phyloP scores from a whole-genome alignment of 2,888 invertebrate genomes.

The Frankliniella intonsa region DNA sequence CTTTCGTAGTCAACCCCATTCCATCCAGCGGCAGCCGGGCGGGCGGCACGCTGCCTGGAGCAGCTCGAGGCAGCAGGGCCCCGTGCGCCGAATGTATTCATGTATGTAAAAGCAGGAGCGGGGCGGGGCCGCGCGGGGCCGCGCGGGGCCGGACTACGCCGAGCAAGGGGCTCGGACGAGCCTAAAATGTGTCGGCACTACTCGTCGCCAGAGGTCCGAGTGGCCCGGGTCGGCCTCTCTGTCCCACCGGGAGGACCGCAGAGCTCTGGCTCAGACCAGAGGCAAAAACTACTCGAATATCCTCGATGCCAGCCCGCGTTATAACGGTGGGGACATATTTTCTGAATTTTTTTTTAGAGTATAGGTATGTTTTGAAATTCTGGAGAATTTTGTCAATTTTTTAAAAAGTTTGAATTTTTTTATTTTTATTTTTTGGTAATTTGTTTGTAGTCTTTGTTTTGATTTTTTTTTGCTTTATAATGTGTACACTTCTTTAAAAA shows the following conservation, averaged over 20 bases:
- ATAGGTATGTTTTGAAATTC: too few relatives aligned
- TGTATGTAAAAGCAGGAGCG: slow-evolving; percentile 6
- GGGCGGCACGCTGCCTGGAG: neutral
- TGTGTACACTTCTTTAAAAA: too few relatives aligned
- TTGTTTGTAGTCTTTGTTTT: neutral
- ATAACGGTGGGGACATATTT: too few relatives aligned
- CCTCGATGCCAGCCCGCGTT: too few relatives aligned
- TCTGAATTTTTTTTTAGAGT: too few relatives aligned
- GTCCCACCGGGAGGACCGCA: too few relatives aligned
- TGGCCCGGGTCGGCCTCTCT: neutral
- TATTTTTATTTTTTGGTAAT: neutral
- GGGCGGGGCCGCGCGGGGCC: neutral
- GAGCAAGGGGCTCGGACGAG: neutral
- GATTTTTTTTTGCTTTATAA: too few relatives aligned
- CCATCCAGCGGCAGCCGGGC: neutral
- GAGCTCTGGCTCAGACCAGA: too few relatives aligned
- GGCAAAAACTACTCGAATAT: too few relatives aligned
- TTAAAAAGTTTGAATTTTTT: neutral
- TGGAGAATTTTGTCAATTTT: too few relatives aligned
- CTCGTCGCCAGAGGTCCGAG: neutral
- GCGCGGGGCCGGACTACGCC: neutral
- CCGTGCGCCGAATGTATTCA: neutral
- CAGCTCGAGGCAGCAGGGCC: neutral
- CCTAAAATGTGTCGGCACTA: neutral
- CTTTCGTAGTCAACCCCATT: neutral